Base-by-base conservation (phyloP, 1,140 invertebrate species). In the Camponotus floridanus region DNA sequence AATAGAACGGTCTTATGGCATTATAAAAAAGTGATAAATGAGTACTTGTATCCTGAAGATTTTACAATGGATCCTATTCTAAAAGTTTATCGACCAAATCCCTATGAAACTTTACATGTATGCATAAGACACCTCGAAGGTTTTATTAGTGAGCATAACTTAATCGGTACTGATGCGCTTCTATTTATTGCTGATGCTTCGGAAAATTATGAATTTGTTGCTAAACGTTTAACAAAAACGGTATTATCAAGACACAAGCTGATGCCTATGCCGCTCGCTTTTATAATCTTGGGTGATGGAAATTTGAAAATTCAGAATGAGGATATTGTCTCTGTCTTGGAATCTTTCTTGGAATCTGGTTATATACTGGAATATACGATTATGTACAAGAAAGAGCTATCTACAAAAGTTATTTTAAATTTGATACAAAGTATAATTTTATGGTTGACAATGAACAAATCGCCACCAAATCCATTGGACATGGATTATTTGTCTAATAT, bases 391-490 rank as follows among this genome's bases (percentile, higher is more conserved):
- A 83, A 94, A n/a, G 93, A 89, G 85, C 92, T 96, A 48, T 93
- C 95, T 67, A 92, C 95, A 21, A 93, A 92, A 59, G 87, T 95
- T 21, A 94, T 95, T 13, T 87, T 95, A 9, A 95, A 95, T 89
- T 93, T 94, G 1, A 91, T 95, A 7, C 96, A 96, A 91, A 95
- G 95, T 88, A 95, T 95, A 45, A 88, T 96, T 48, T 95, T 96
- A 73, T 97, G 96, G 96, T 88, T 97, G 57, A 94, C 96, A 1
- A 95, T 95, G 85, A 96, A 96, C 74, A 95, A 94, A 87, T 95
- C 96, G 45, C 93, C 93, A 65, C 88, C 92, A 11, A 95, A 96
- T 55, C 94, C 96, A 0, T 88, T 97, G 9, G 95, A 96, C 95
- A 95, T 97, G 92, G 95, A 97, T 92, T 93, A 95, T 73, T 89